These are phyloP conservation scores for Pachypanchax playfairii DNA, from an alignment of 2,113 vertebrate species.

Conservation along the genomic window DNA sequence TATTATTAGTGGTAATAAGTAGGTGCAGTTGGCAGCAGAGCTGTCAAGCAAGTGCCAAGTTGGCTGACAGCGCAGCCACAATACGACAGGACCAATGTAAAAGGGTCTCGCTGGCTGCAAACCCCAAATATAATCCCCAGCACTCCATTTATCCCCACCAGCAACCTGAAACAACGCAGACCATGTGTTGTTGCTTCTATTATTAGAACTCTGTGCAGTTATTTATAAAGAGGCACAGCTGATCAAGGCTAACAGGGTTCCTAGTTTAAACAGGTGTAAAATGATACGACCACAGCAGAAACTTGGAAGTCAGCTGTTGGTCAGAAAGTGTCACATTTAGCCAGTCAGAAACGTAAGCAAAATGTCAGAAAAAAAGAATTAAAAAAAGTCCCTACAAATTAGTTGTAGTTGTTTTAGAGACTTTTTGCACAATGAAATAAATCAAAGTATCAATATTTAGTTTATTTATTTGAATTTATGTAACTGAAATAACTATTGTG, in stretches of 20 bases:
- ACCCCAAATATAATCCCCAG: conserved; percentile 68
- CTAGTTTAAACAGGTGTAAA: conserved; percentile 47
- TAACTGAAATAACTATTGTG: no score
- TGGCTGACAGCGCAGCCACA: conserved; percentile 47
- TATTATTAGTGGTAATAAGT: conserved; percentile 59
- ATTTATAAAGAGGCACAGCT: conserved; percentile 68
- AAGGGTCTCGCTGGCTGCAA: conserved; percentile 52
- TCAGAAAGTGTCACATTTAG: no score
- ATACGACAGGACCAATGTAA: conserved; percentile 54
- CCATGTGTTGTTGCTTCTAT: conserved; percentile 68
- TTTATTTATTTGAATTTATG: no score
- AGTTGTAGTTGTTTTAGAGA: no score
- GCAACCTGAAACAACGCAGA: conserved; percentile 67
- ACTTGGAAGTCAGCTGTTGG: neutral
- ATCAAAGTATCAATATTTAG: no score
- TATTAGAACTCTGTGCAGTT: conserved; percentile 60
- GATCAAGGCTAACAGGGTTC: conserved; percentile 63
- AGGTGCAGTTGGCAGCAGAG: conserved; percentile 57
- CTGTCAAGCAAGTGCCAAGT: conserved; percentile 54
- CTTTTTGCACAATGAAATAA: no score
- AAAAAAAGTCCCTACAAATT: no score
- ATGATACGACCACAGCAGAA: neutral
- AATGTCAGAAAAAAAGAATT: no score
- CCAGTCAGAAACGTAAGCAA: no score
- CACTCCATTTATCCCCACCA: conserved; percentile 65